Conservation (phyloP, 2,797 vertebrate species). For the Poeciliopsis gracilis region DNA sequence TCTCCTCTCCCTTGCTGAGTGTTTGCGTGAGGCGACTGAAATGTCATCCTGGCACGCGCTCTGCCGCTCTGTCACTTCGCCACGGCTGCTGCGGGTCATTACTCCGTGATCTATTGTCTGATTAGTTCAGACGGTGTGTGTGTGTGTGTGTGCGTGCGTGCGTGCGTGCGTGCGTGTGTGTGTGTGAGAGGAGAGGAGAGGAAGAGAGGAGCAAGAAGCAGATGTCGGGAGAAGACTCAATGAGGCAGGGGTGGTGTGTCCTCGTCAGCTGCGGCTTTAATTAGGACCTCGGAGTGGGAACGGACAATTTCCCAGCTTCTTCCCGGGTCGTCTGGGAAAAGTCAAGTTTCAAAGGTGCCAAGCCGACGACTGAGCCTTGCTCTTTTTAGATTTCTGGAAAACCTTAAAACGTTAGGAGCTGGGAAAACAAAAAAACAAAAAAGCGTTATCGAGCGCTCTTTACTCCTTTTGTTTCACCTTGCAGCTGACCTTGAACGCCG, state of each 20-base stretch:
- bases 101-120: slow-evolving; percentile 16
- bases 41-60: slow-evolving; percentile 18
- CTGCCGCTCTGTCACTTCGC: neutral
- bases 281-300: slow-evolving; percentile 42
- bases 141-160: slow-evolving; percentile 1
- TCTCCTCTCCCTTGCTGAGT: slow-evolving; percentile 2
- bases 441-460: neutral
- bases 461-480: neutral
- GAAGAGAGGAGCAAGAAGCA: neutral
- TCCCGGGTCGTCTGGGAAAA: neutral
- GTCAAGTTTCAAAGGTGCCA: neutral
- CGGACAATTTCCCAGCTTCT: slow-evolving; percentile 17
- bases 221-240: slow-evolving; percentile 5
- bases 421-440: neutral
- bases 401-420: neutral
- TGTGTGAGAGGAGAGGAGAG: neutral
- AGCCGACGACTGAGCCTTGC: neutral
- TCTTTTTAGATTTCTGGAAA: neutral
- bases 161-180: neutral
- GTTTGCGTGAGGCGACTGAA: slow-evolving; percentile 8
- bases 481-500: neutral
- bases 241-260: slow-evolving; percentile 14
- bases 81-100: slow-evolving; percentile 8
- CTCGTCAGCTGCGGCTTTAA: slow-evolving; percentile 46
- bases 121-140: slow-evolving; percentile 9